Base-by-base conservation (phyloP, 2,113 vertebrate genomes). In the Engraulis encrasicolus region DNA sequence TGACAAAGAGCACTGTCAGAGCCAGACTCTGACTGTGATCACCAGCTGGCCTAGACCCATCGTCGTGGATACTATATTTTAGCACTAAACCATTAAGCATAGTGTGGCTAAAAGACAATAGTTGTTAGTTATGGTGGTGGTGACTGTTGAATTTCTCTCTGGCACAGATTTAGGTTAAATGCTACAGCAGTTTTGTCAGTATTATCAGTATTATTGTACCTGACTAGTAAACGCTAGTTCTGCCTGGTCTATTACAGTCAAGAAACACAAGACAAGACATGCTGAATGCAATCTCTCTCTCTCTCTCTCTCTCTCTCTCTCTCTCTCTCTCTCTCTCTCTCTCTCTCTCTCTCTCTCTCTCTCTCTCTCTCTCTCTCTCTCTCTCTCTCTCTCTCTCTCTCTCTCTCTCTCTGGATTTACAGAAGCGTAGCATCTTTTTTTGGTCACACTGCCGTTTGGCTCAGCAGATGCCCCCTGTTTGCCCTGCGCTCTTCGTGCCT, bases 401-500 rank as follows among this genome's bases (percentile, higher is more conserved):
- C 3, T 45, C 40, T 45, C 40, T 45, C 40, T 45, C 40, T 45
- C 40, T 80, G 48, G 27, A 36, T 74, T 34, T 74, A 17, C 27
- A 27, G 66, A 31, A 74, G 66, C 66, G 66, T 74, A 31, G n/a
- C n/a, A n/a, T n/a, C n/a, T n/a, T 74, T 74, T 50, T 54, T 17
- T 74, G 66, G 66, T n/a, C n/a, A n/a, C n/a, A 31, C 66, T 15
- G 31, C 9, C 14, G 27, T 23, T 74, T 74, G 66, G 66, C 27
- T 74, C 66, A 14, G 66, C 66, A 74, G 31, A 74, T 74, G 31
- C 66, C 58, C n/a, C 66, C 66, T 74, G 66, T 27, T 34, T 74
- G 66, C 66, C 66, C 66, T 74, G 27, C 66, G 12, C 66, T 74
- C 66, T 31, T 74, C n/a, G 66, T 12, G 31, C 66, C 66, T 74